These are phyloP conservation scores for Ceyx erithaca DNA, from an alignment of 2,797 vertebrate species.

Conservation along the genomic window DNA sequence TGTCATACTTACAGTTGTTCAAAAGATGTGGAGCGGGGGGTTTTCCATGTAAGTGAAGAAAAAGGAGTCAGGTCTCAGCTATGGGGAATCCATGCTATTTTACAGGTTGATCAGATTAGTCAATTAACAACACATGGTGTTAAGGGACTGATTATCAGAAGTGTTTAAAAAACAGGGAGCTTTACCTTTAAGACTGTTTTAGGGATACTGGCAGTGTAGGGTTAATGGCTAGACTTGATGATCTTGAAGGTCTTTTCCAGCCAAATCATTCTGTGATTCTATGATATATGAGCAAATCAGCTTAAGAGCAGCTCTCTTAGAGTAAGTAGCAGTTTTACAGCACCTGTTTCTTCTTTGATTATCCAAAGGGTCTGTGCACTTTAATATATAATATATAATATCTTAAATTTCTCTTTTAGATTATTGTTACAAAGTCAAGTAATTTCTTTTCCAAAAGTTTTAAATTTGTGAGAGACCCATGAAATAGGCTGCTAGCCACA, in stretches of 20 bases:
- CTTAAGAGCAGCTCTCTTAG: background rate
- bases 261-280: no score
- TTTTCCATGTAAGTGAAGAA: background rate
- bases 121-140: background rate
- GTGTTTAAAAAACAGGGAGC: background rate
- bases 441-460: background rate
- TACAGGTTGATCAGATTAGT: background rate
- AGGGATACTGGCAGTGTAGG: no score
- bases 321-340: background rate
- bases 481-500: background rate
- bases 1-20: conserved; percentile 24
- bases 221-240: no score
- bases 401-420: background rate
- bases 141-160: background rate
- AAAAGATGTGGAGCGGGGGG: background rate
- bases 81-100: background rate
- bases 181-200: background rate
- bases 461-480: background rate
- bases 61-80: conserved; percentile 1
- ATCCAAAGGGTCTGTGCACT: background rate
- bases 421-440: background rate
- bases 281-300: background rate
- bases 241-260: no score
- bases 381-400: no score
- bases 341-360: background rate